Base-by-base conservation (phyloP, 2,888 invertebrate genomes). In the Drepana falcataria region DNA sequence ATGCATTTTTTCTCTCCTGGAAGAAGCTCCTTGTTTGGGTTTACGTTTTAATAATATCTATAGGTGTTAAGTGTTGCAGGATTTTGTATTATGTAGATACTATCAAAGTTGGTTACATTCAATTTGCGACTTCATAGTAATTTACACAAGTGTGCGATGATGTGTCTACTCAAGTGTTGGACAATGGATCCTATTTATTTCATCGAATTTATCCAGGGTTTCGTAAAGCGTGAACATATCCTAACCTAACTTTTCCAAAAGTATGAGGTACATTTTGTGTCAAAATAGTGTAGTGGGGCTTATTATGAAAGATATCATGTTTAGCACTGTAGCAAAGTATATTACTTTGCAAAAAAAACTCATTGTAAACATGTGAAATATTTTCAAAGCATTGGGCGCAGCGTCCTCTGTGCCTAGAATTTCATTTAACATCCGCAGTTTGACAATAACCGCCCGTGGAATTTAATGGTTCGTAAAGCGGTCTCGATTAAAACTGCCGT, bases 401-500 rank as follows among this genome's bases (percentile, higher is more conserved):
- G 64, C 55, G 66, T 68, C 65, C 67, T 73, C 73, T 71, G 74
- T 73, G 76, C 80, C 75, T 79, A 82, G 80, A 80, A 79, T 82
- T 83, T 80, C 83, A 84, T 85, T 84, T 79, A 84, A 79, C 80
- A 85, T 77, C 84, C 87, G 84, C 85, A 79, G 77, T 78, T 82
- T 78, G 80, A 83, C 87, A 79, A 86, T 88, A 85, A 83, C 80
- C 81, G 78, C 77, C 77, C 82, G 79, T 83, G 78, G 75, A 80
- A 82, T 79, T 84, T 84, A 89, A 89, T 87, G 84, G 81, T 72
- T 78, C 83, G 81, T 83, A 83, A 85, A 86, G 80, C 79, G 85
- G 79, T 84, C 80, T 79, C 88, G 84, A 87, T 88, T 87, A 87
- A 85, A 88, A 87, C 83, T 80, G 81, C 79, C 84, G 77, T 83